A percentile compares a stretch with the other conserved stretches of the same genome.
Conservation (phyloP, 1,140 invertebrate genomes). For the Ceratoteleas bidentatus region DNA sequence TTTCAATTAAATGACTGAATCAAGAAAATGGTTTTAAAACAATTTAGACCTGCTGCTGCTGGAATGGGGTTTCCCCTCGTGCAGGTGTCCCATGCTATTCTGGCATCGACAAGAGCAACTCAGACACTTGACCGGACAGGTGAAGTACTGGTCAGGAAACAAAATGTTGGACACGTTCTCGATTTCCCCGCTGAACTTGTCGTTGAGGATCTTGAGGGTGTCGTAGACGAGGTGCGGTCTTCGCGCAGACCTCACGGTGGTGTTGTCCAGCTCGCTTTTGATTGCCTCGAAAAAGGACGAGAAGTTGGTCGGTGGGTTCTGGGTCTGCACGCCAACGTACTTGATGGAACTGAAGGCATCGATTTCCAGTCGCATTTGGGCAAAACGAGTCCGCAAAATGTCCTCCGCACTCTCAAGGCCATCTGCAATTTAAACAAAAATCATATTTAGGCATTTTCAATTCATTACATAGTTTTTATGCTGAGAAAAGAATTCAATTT, state of each 20-base stretch:
- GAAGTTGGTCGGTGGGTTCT: constrained; percentile 82
- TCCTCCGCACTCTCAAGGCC: constrained; percentile 85
- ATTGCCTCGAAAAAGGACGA: constrained; percentile 78
- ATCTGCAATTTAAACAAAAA: constrained; percentile 72
- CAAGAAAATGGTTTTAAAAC: background rate
- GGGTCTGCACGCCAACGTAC: constrained; percentile 86
- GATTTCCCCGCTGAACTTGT: constrained; percentile 89
- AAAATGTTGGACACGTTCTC: constrained; percentile 84
- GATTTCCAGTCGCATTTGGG: constrained; percentile 83
- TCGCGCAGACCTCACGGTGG: constrained; percentile 85
- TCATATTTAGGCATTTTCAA: too few species aligned
- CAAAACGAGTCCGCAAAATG: constrained; percentile 85
- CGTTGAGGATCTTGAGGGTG: constrained; percentile 88
- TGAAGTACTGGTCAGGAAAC: constrained; percentile 90
- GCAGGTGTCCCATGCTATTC: constrained; percentile 89
- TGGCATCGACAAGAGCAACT: constrained; percentile 88
- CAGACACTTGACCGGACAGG: constrained; percentile 87
- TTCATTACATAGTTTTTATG: too few species aligned
- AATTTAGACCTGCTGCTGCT: constrained; percentile 79
- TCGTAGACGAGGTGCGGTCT: constrained; percentile 85
- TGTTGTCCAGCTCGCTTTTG: constrained; percentile 84
- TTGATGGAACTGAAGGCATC: constrained; percentile 89
- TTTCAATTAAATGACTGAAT: too few species aligned
- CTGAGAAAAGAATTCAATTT: too few species aligned
- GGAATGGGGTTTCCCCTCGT: constrained; percentile 85